Conservation (phyloP, 53 echinoderm and acorn worm genomes). For the Zoroaster sp. region DNA sequence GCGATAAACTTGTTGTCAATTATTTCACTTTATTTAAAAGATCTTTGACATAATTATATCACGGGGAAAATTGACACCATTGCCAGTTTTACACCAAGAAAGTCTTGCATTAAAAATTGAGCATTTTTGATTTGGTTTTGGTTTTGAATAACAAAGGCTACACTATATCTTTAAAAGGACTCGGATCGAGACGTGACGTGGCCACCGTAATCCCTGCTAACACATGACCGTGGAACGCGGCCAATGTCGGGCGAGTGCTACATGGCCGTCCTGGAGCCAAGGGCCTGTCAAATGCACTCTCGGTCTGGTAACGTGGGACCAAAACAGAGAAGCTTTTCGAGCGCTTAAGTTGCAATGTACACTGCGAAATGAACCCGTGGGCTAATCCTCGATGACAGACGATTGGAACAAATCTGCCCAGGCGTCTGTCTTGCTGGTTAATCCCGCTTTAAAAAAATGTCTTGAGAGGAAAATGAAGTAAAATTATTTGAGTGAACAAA, state of each 20-base stretch:
- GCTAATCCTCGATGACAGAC: conserved; percentile 42
- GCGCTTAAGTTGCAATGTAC: conserved; percentile 24
- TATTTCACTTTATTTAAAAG: too few relatives aligned
- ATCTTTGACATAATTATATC: too few relatives aligned
- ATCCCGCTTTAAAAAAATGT: background rate
- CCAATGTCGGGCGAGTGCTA: conserved; percentile 1
- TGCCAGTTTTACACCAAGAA: too few relatives aligned
- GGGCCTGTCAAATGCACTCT: background rate
- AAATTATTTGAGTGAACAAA: background rate
- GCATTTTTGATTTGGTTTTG: too few relatives aligned
- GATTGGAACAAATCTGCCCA: conserved; percentile 35
- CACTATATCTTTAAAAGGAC: too few relatives aligned
- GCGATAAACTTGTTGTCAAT: too few relatives aligned
- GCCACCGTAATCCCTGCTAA: conserved; percentile 25
- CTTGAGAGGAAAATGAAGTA: background rate
- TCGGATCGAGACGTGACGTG: conserved; percentile 28
- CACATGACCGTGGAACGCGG: conserved; percentile 18
- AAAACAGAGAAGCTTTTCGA: background rate
- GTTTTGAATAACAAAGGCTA: too few relatives aligned
- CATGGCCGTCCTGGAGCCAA: background rate
- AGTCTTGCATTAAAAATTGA: too few relatives aligned
- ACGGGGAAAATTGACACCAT: too few relatives aligned
- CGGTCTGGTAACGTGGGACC: background rate
- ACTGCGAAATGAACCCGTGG: conserved; percentile 21
- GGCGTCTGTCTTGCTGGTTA: conserved; percentile 44